Percentiles rank a stretch among this genome's conserved stretches.
Conservation (phyloP, 2,888 invertebrate species). For the Arge pagana region DNA sequence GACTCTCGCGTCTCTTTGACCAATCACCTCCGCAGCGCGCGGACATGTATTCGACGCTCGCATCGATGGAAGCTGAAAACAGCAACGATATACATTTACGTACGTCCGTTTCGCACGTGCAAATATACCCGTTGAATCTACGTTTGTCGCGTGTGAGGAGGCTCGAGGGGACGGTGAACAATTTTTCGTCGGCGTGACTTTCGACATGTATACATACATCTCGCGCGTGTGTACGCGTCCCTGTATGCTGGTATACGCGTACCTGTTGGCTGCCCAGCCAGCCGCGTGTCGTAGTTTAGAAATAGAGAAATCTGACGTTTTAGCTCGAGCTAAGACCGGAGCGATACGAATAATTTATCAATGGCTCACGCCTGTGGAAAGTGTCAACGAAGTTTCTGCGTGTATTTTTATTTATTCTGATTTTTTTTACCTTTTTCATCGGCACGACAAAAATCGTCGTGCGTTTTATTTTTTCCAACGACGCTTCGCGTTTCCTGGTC, state of each 20-base stretch:
- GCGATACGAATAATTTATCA: no score
- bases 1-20: constrained; percentile 3
- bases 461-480: no score
- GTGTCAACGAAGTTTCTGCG: no score
- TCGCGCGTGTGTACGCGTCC: background rate
- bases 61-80: background rate
- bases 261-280: no score
- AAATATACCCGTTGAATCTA: background rate
- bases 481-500: no score
- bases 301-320: constrained; percentile 20
- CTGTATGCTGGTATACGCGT: background rate
- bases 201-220: constrained; percentile 14
- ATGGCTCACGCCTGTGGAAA: no score
- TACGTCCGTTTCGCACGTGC: background rate
- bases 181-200: constrained; percentile 13
- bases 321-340: no score
- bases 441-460: no score
- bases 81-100: constrained; percentile 1
- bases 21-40: constrained; percentile 1
- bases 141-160: background rate
- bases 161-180: constrained; percentile 9
- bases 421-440: no score
- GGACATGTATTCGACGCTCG: background rate
- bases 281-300: constrained; percentile 12
- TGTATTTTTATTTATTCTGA: no score